Base-by-base conservation (phyloP, 1,140 invertebrate genomes). In the Camponotus floridanus region DNA sequence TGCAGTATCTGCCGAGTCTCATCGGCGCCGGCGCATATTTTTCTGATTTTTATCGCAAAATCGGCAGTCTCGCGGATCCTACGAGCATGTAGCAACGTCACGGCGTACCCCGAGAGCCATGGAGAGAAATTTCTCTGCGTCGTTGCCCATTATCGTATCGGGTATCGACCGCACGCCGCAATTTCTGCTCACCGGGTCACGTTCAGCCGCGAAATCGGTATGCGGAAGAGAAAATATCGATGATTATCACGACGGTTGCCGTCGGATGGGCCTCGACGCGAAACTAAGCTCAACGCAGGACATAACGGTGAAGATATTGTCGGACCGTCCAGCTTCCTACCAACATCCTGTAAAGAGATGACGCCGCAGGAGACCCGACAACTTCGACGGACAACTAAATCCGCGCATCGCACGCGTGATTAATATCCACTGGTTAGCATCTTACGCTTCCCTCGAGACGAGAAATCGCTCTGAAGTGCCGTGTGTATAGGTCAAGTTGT, bases 221-320 rank as follows among this genome's bases (percentile, higher is more conserved):
- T 94, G 94, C 93, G 93, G 94, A 94, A 94, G 94, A 92, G 93
- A 94, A 93, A 94, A 93, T 94, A 94, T 94, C 93, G 93, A 94
- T 94, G 94, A 92, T 93, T 94, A 94, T 94, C 94, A 90, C 92
- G 71, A 86, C 84, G 88, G 76, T 88, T 88, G 86, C 86, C 81
- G 76, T 87, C 61, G 71, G 36, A 26, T 42, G 33, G 85, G 76
- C 81, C 76, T 65, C 88, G 80, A 70, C 79, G 88, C 73, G 88
- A 90, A 90, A 85, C 89, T 90, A 90, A 87, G 76, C 51, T 21
- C 76, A 65, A 90, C 85, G 79, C 55, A 65, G 26, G 55, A 61
- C 55, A 39, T 87, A 90, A 87, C 87, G 85, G 76, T 68, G 71
- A 18, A 21, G 65, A 73, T 51, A 51, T 51, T 51, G 48, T 45